A percentile compares a stretch with the other conserved stretches of the same genome.
phyloP scores from a whole-genome alignment of 2,888 invertebrate genomes.

The Dynastes tityus region DNA sequence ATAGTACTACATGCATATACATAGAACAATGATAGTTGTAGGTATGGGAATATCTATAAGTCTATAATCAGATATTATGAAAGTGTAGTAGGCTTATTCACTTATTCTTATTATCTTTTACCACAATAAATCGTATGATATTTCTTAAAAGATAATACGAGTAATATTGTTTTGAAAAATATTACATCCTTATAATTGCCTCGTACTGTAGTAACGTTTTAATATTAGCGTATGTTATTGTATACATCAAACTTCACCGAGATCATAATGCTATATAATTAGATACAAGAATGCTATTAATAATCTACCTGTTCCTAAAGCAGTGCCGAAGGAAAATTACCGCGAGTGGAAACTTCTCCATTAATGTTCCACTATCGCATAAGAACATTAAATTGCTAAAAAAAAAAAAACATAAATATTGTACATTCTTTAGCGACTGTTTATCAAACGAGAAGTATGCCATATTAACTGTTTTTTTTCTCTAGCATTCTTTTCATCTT shows the following conservation, averaged over 20 bases:
- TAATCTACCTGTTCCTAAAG: slow-evolving; percentile 24
- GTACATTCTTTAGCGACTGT: slow-evolving; percentile 25
- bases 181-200: no score
- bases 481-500: no score
- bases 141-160: no score
- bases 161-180: no score
- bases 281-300: slow-evolving; percentile 35
- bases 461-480: slow-evolving; percentile 1
- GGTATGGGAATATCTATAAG: no score
- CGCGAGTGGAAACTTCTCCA: slow-evolving; percentile 12
- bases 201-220: background rate
- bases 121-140: no score
- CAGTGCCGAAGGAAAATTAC: slow-evolving; percentile 27
- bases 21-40: no score
- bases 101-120: no score
- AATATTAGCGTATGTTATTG: background rate
- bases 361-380: slow-evolving; percentile 28
- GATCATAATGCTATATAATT: slow-evolving; percentile 28
- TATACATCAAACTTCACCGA: slow-evolving; percentile 16
- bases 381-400: slow-evolving; percentile 20
- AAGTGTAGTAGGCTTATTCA: no score
- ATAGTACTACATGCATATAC: no score
- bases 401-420: slow-evolving; percentile 37
- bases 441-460: slow-evolving; percentile 25
- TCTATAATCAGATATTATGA: no score